These are phyloP conservation scores for Nematostella vectensis DNA, from an alignment of 92 coral and sea anemone genomes.

Conservation along the genomic window DNA sequence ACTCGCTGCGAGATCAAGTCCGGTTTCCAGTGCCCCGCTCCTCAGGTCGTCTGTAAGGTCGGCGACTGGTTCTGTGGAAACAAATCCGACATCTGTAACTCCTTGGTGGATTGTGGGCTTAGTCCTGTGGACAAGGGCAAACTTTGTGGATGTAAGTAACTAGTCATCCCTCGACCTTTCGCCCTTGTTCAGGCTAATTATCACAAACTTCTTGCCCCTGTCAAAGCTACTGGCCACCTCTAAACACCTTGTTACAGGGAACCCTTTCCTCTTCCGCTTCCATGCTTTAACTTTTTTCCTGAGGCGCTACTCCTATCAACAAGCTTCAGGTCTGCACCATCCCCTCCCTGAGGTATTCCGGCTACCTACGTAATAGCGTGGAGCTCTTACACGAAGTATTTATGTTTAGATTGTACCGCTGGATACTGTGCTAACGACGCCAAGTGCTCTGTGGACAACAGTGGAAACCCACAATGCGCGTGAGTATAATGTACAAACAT, in stretches of 20 bases:
- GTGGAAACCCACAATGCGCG: conserved; percentile 39
- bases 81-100: conserved; percentile 22
- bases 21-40: conserved; percentile 38
- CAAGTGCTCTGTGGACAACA: conserved; percentile 27
- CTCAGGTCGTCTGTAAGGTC: conserved; percentile 28
- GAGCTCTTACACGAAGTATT: too few species aligned
- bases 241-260: too few species aligned
- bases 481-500: conserved; percentile 45
- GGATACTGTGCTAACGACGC: conserved; percentile 61
- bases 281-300: too few species aligned
- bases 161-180: neutral
- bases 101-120: conserved; percentile 32
- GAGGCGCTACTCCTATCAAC: too few species aligned
- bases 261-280: too few species aligned
- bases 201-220: too few species aligned
- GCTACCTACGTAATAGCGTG: too few species aligned
- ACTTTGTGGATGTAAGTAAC: conserved; percentile 44
- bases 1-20: conserved; percentile 54
- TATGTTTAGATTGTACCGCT: conserved; percentile 51
- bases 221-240: neutral
- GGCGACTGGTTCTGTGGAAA: conserved; percentile 59
- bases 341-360: too few species aligned
- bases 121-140: conserved; percentile 39
- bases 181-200: too few species aligned
- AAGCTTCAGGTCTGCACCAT: too few species aligned